Evolutionary conservation across 2,797 vertebrate species (phyloP).

Genomic region (Ceryle rudis): DNA sequence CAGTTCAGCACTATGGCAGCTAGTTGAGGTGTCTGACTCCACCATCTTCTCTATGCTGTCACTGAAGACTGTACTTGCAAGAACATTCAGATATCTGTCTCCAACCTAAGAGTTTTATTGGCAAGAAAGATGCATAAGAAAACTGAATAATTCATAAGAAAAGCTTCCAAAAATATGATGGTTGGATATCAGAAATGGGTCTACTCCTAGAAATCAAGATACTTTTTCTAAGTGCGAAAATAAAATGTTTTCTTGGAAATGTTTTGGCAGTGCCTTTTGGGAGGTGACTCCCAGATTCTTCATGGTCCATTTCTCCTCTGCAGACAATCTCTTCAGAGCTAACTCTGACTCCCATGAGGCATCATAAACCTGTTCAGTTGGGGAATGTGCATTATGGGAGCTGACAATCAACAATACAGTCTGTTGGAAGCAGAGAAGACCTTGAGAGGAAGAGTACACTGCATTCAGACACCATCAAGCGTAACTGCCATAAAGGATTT

Average conservation of each 20-base stretch:
- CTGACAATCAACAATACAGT: neutral
- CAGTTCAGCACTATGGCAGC: slow-evolving; percentile 20
- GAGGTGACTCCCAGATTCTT: neutral
- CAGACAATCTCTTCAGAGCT: neutral
- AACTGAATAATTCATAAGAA: slow-evolving; percentile 48
- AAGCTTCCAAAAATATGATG: neutral
- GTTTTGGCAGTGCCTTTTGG: neutral
- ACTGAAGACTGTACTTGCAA: neutral
- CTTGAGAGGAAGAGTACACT: neutral
- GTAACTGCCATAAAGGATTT: neutral
- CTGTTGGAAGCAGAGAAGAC: neutral
- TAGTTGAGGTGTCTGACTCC: slow-evolving; percentile 31
- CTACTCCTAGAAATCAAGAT: neutral
- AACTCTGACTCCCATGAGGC: neutral
- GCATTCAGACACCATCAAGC: neutral
- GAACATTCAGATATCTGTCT: neutral
- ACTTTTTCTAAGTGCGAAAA: neutral
- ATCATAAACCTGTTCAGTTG: neutral
- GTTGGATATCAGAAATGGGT: neutral
- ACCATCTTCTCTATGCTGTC: neutral
- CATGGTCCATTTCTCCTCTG: neutral
- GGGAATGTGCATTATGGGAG: neutral
- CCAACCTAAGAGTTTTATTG: slow-evolving; percentile 43
- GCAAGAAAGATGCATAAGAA: slow-evolving; percentile 2
- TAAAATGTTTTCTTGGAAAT: neutral